A percentile compares a stretch with the other conserved stretches of the same genome.
phyloP scores from a whole-genome alignment of 2,797 vertebrate species.

The Labroides dimidiatus region DNA sequence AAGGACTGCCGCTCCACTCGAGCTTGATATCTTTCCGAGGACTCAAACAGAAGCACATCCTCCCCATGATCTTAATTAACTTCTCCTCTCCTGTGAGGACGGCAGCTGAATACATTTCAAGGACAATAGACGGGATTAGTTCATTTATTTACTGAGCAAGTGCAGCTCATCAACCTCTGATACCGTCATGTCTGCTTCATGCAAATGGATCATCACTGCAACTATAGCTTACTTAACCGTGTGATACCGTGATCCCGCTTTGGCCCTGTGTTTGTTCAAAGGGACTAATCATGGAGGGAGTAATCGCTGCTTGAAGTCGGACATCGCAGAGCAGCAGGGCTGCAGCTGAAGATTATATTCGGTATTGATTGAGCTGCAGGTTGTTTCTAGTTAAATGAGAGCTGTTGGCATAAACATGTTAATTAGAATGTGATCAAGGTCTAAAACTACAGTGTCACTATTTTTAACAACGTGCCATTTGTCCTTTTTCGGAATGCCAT shows the following conservation, averaged over 20 bases:
- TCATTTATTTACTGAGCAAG: conserved; percentile 77
- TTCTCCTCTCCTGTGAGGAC: conserved; percentile 72
- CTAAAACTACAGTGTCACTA: too few relatives aligned
- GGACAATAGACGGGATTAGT: conserved; percentile 80
- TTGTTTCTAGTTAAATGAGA: neutral
- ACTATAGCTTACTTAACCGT: conserved; percentile 13
- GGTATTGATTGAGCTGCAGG: neutral
- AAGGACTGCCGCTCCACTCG: conserved; percentile 39
- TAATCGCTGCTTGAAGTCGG: conserved; percentile 14
- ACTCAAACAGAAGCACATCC: conserved; percentile 46
- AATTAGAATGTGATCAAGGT: too few relatives aligned
- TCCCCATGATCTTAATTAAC: conserved; percentile 76
- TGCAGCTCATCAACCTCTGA: conserved; percentile 73
- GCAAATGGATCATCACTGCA: conserved; percentile 57
- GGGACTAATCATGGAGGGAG: conserved; percentile 31
- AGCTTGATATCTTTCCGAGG: conserved; percentile 56
- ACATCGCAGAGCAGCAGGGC: neutral
- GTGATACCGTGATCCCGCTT: conserved; percentile 19
- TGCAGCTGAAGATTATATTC: too few relatives aligned
- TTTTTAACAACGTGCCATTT: too few relatives aligned
- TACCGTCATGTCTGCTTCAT: conserved; percentile 62
- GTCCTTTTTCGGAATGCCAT: too few relatives aligned
- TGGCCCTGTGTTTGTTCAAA: conserved; percentile 40
- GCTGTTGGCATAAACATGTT: too few relatives aligned
- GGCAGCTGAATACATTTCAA: conserved; percentile 76